phyloP scores from a whole-genome alignment of 2,797 vertebrate species.

The Taeniopygia guttata region DNA sequence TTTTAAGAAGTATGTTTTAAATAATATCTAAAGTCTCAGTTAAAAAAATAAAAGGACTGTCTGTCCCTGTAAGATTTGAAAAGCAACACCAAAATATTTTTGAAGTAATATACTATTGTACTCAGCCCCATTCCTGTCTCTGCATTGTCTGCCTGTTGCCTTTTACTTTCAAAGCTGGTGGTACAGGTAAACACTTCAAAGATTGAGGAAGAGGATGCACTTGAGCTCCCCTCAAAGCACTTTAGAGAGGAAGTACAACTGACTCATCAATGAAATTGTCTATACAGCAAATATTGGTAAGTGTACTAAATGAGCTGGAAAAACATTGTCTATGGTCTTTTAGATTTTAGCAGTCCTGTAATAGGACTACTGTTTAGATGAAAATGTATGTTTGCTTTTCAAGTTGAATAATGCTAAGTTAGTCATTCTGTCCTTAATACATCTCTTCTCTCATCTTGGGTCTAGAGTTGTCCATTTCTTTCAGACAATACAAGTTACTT shows the following conservation, averaged over 20 bases:
- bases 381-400: slow-evolving; percentile 16
- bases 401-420: background rate
- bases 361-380: background rate
- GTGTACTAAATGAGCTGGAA: slow-evolving; percentile 35
- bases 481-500: background rate
- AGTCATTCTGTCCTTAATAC: background rate
- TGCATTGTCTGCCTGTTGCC: slow-evolving; percentile 60
- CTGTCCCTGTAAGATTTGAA: background rate
- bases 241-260: slow-evolving; percentile 64
- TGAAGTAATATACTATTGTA: background rate
- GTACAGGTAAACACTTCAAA: slow-evolving; percentile 65
- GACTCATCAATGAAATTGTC: slow-evolving; percentile 56
- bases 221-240: slow-evolving; percentile 61
- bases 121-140: slow-evolving; percentile 41
- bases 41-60: background rate
- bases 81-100: background rate
- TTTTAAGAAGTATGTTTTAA: background rate
- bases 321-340: background rate
- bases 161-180: slow-evolving; percentile 63
- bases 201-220: slow-evolving; percentile 62
- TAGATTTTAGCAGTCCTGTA: background rate
- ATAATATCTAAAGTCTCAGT: background rate
- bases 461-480: background rate
- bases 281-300: slow-evolving; percentile 64
- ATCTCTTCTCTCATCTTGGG: background rate